phyloP scores from a whole-genome alignment of 2,888 invertebrate species.

The Agrochola litura region DNA sequence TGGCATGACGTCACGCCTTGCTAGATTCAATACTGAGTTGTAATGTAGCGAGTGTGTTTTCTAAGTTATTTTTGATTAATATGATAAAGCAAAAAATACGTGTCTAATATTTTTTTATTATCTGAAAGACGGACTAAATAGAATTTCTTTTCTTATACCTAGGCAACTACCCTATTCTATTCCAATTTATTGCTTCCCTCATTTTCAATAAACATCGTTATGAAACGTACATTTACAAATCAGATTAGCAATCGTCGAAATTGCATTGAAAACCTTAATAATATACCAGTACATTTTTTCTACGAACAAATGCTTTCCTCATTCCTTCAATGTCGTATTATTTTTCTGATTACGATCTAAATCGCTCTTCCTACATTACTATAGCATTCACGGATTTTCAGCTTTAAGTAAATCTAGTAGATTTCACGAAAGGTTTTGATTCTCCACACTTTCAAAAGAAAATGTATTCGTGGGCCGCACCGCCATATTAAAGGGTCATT shows the following conservation, averaged over 20 bases:
- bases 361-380: slow-evolving; percentile 56
- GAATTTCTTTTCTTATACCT: no score
- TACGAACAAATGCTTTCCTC: slow-evolving; percentile 42
- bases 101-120: no score
- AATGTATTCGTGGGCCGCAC: slow-evolving; percentile 68
- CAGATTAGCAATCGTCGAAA: slow-evolving; percentile 45
- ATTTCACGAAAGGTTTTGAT: slow-evolving; percentile 66
- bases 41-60: no score
- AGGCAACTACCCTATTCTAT: not conserved
- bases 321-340: slow-evolving; percentile 58
- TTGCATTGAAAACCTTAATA: slow-evolving; percentile 34
- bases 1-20: no score
- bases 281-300: slow-evolving; percentile 29
- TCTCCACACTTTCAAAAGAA: slow-evolving; percentile 67
- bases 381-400: slow-evolving; percentile 49
- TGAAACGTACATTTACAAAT: slow-evolving; percentile 40
- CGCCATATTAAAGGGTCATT: slow-evolving; percentile 65
- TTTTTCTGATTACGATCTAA: slow-evolving; percentile 63
- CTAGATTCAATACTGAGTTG: no score
- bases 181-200: not conserved
- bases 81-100: no score
- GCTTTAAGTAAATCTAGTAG: slow-evolving; percentile 71
- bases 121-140: no score
- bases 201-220: slow-evolving; percentile 17
- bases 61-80: no score